Evolutionary conservation across 1,140 invertebrate genomes (phyloP), one percentile per base, ranked within the genome.

Genomic region (Drosophila santomea): DNA sequence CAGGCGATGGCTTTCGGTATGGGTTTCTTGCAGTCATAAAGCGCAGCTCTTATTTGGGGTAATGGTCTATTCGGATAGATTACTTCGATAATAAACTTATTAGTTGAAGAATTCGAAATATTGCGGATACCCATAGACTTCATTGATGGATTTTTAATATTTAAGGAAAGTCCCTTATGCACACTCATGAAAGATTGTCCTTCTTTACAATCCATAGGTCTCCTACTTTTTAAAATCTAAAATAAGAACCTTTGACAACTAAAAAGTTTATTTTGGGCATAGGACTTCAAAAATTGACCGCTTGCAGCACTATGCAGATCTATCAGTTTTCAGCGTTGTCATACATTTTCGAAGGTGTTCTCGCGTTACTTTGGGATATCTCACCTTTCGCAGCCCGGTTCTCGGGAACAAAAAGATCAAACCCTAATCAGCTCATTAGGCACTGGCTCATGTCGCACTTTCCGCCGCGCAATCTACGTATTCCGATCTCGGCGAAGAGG

Each of bases 401-500:
- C 14, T 14, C 1, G 32, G 28, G 61, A 28, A 72, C 66, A 72
- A 72, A 71, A 57, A 72, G 68, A 72, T 58, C 44, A 50, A 50
- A 58, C 64, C 68, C 44, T 71, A 72, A 72, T 71, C 66, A 72
- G 68, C 68, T 72, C 68, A 71, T 72, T 72, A 71, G 68, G 52
- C 66, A 57, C 50, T 47, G 50, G 32, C 43, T 50, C 32, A 44
- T 17, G 17, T 71, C 44, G 50, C 64, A 41, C 50, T 71, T 52
- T 69, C 50, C 52, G 44, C 64, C 45, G 28, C 47, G 38, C 66
- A 71, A 58, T 72, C 52, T 41, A 7, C 32, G 12, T 5, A 44
- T 36, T 57, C 23, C 14, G 43, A 71, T 71, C 51, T 71, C 38
- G 10, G 15, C n/a, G 43, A 50, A 58, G 25, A n/a, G 25, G 25